These are phyloP conservation scores for Amyelois transitella DNA, from an alignment of 1,140 invertebrate genomes.

Conservation along the genomic window DNA sequence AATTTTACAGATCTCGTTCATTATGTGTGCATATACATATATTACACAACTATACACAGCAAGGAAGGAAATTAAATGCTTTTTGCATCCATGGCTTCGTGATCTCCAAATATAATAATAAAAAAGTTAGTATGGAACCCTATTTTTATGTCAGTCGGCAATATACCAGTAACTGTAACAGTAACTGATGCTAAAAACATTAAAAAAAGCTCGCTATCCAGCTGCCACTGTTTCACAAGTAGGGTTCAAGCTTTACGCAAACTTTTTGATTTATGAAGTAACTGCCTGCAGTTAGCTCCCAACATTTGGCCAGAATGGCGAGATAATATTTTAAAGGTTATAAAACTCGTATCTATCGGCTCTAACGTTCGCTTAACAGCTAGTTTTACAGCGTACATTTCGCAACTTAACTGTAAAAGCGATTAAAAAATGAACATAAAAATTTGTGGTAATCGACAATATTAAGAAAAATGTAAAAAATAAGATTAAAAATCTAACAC, in stretches of 20 bases:
- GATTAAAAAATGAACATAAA: too few species aligned
- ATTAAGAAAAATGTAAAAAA: too few species aligned
- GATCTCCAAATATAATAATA: too few species aligned
- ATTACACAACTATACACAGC: too few species aligned
- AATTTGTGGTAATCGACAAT: too few species aligned
- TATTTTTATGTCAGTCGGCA: too few species aligned
- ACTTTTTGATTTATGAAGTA: conserved; percentile 35
- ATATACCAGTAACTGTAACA: background rate
- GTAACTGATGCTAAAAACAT: background rate
- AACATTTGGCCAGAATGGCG: conserved; percentile 21
- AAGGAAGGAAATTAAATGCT: too few species aligned
- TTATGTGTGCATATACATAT: too few species aligned
- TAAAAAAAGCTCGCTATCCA: conserved; percentile 19
- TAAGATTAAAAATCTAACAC: too few species aligned
- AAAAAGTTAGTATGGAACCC: too few species aligned
- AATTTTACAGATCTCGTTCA: too few species aligned
- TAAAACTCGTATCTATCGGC: conserved; percentile 1
- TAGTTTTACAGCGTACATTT: background rate
- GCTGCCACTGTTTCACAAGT: conserved; percentile 24
- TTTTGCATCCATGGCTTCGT: too few species aligned
- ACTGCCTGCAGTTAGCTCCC: conserved; percentile 18
- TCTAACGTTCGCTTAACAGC: background rate
- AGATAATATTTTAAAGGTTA: conserved; percentile 17
- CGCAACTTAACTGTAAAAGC: background rate
- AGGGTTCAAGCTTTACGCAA: conserved; percentile 22